Evolutionary conservation across 1,140 invertebrate genomes (phyloP).

Genomic region (Diprion similis): DNA sequence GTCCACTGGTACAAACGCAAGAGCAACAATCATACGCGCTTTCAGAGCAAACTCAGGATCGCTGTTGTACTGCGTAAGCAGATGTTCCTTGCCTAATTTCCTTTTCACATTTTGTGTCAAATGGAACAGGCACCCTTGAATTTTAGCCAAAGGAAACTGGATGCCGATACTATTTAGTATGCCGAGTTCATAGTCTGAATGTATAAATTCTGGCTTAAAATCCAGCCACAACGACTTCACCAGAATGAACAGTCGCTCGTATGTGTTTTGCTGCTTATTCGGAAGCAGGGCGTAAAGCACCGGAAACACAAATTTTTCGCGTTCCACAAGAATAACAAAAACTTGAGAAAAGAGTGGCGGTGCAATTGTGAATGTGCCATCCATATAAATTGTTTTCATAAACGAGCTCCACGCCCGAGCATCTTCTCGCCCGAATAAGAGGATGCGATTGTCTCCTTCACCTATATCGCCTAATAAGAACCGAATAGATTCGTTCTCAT

Average conservation of each 20-base stretch:
- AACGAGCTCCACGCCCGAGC: constrained; percentile 11
- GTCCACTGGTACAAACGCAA: constrained; percentile 16
- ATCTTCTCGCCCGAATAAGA: constrained; percentile 24
- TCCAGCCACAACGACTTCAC: constrained; percentile 15
- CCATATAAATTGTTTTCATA: constrained; percentile 15
- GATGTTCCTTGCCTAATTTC: constrained; percentile 14
- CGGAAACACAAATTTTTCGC: constrained; percentile 18
- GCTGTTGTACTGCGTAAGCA: constrained; percentile 16
- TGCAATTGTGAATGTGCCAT: constrained; percentile 16
- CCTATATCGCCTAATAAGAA: constrained; percentile 18
- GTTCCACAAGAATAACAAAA: constrained; percentile 14
- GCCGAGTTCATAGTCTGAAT: constrained; percentile 14
- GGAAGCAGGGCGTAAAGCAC: constrained; percentile 21
- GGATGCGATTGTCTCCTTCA: constrained; percentile 11
- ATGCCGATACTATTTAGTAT: background rate
- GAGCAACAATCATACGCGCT: constrained; percentile 20
- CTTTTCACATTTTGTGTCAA: constrained; percentile 15
- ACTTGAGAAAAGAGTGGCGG: constrained; percentile 12
- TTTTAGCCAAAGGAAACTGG: constrained; percentile 13
- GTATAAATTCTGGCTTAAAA: constrained; percentile 15
- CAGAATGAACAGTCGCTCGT: constrained; percentile 12
- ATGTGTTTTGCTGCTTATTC: constrained; percentile 13
- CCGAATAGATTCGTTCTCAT: constrained; percentile 1
- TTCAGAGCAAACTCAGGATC: constrained; percentile 21
- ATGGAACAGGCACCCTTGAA: constrained; percentile 18